Evolutionary conservation across 1,140 invertebrate genomes (phyloP), one percentile per base, ranked within the genome.

Genomic region (Lucilia cuprina): DNA sequence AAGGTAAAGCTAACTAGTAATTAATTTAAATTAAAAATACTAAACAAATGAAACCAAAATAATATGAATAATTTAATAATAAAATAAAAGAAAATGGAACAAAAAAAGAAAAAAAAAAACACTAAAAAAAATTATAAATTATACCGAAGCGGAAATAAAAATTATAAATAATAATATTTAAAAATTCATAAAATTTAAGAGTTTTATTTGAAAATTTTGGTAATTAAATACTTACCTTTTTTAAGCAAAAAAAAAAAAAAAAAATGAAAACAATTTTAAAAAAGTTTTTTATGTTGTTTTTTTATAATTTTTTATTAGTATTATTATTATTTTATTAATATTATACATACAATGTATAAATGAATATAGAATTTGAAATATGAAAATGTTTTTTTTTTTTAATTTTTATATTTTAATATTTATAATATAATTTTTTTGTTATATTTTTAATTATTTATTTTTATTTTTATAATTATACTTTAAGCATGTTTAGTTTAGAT

Each of bases 71-170:
- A 80, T 47, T 12, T 35, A 60, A 30, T 30, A 30, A 30, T 30
- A 30, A 82, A 70, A 65, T 74, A 84, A 83, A 34, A 77, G 49
- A 35, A 41, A 78, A 78, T 41, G 47, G 30, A 78, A 82, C 65
- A 74, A 82, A 35, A 82, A 75, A 75, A n/a, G n/a, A n/a, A 84
- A 50, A 75, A 80, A 50, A 84, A 74, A 75, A 74, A 75, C 65
- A 60, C 19, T 60, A 60, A 90, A 89, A n/a, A 89, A 90, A 89
- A 90, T 89, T 90, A 90, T 88, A 90, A 90, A 89, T 90, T 90
- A 90, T 89, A 90, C 88, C 89, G 89, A 90, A 90, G 88, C 88
- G 88, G 89, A 90, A 89, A 89, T 90, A 88, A 55, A 75, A 84
- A 84, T 83, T 75, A 83, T 77, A 84, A 90, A 90, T 88, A 90